Base-by-base conservation (phyloP, 2,888 invertebrate genomes). In the Penaeus monodon region DNA sequence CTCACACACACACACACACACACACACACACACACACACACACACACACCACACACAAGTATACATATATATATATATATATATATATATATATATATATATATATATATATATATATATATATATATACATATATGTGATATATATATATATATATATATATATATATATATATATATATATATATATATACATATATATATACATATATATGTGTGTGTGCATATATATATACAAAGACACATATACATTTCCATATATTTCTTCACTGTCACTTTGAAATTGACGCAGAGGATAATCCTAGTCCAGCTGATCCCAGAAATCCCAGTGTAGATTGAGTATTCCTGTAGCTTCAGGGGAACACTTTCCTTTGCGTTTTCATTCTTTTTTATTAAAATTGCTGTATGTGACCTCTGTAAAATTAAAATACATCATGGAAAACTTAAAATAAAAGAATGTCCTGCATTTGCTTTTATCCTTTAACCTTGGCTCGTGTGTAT, bases 121-220 rank as follows among this genome's bases (percentile, higher is more conserved):
- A 82, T 73, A 82, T 73, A 82, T 78, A 73, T 79, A 73, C 44
- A 73, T 73, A 73, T 76, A 66, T 81, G n/a, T n/a, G n/a, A n/a
- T n/a, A 70, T 81, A 70, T 81, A 70, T 73, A 81, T 81, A 70
- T 81, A 81, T 81, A 70, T 81, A 81, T 66, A 70, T 73, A 81
- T 81, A 70, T 81, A 44, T 81, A 81, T 70, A 29, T 77, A n/a
- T 57, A 64, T 57, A 44, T 81, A 84, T 73, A 81, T 73, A 68
- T 73, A 81, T 73, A 14, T 73, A 81, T 73, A 77, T 73, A 66
- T 73, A 81, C 29, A 81, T 57, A 81, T 57, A 81, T 44, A 76
- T 57, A 81, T 57, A 81, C 77, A 81, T 57, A 81, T 8, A 81
- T 8, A 81, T 10, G 14, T 57, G 77, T 10, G 77, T 10, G 77